Conservation (phyloP, 2,888 invertebrate species). For the Yponomeuta evonymella region DNA sequence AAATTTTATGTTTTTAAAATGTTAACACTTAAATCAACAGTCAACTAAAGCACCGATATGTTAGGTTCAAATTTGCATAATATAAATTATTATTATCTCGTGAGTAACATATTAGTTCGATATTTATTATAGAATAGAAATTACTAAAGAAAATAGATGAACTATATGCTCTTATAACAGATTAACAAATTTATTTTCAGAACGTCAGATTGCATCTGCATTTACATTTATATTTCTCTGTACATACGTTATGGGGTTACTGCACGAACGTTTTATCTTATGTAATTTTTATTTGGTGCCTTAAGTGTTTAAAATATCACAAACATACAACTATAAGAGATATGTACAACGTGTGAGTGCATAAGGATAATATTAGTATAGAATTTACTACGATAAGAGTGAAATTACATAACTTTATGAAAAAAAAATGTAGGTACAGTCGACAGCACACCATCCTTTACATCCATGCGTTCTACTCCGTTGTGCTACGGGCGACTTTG, state of each 20-base stretch:
- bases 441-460: no score
- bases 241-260: background rate
- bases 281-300: background rate
- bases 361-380: slow-evolving; percentile 17
- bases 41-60: slow-evolving; percentile 39
- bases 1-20: slow-evolving; percentile 22
- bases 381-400: background rate
- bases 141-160: no score
- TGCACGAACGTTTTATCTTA: background rate
- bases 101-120: background rate
- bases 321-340: slow-evolving; percentile 15
- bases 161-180: no score
- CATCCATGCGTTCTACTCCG: no score
- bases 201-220: background rate
- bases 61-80: slow-evolving; percentile 18
- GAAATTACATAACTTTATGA: no score
- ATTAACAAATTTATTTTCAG: background rate
- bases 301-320: background rate
- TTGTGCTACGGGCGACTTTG: no score
- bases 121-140: background rate
- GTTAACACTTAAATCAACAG: slow-evolving; percentile 44
- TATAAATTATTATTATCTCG: slow-evolving; percentile 10
- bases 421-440: no score
- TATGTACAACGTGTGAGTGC: slow-evolving; percentile 16
- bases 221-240: background rate